Conservation (phyloP, 2,113 vertebrate genomes). For the Cavia aperea region DNA sequence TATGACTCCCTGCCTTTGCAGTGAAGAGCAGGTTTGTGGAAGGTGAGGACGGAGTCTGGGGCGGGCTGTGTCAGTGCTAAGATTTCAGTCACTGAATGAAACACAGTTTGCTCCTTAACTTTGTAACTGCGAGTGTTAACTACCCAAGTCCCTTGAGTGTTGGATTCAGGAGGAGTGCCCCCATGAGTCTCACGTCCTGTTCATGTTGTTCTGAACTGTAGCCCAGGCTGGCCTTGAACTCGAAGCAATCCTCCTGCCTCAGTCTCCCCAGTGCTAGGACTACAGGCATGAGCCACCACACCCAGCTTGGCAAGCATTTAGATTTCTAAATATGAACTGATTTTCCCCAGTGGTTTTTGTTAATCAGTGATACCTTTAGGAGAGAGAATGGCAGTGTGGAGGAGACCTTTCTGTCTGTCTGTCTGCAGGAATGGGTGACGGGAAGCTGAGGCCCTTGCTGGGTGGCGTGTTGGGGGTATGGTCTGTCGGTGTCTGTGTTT, state of each 20-base stretch:
- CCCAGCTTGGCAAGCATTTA: conserved; percentile 9
- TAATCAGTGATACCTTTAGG: conserved; percentile 19
- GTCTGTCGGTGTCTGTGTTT: not conserved
- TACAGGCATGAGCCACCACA: not conserved
- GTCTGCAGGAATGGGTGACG: not conserved
- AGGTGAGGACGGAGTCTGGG: not conserved
- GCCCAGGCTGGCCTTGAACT: not conserved
- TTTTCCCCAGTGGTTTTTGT: conserved; percentile 1
- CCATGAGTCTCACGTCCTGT: not conserved
- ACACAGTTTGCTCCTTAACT: not conserved
- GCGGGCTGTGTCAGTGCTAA: not conserved
- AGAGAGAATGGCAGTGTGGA: not conserved
- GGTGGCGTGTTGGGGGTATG: not conserved
- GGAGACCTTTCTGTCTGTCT: not conserved
- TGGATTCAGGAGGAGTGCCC: not conserved
- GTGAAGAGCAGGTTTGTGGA: not conserved
- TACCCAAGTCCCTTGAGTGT: not conserved
- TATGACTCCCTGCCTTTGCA: not conserved
- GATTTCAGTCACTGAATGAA: not conserved
- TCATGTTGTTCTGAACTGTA: not conserved
- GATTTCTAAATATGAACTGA: not conserved
- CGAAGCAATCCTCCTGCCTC: not conserved
- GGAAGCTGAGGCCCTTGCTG: rapidly evolving
- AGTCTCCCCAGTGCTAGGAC: not conserved
- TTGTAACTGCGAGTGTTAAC: not conserved